Conservation (phyloP, 2,113 vertebrate species). For the Chrysochloris asiatica region DNA sequence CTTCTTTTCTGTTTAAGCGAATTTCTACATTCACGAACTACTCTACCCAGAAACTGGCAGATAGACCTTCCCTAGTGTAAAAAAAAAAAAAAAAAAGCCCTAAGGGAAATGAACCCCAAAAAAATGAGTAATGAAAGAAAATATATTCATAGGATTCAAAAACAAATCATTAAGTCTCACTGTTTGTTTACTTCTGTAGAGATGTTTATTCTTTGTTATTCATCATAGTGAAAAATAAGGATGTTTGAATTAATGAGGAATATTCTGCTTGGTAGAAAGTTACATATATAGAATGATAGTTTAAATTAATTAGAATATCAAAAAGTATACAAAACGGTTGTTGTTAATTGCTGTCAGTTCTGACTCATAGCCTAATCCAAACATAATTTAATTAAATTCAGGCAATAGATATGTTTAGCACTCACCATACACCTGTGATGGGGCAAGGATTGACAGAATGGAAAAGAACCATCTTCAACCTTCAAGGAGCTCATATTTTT, state of each 20-base stretch:
- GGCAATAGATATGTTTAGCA: neutral
- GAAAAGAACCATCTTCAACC: neutral
- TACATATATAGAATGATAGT: neutral
- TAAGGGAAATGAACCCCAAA: slow-evolving; percentile 18
- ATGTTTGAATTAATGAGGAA: neutral
- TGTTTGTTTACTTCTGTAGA: neutral
- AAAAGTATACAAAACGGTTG: neutral
- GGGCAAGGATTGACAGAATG: neutral
- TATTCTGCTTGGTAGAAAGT: neutral
- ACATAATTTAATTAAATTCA: neutral
- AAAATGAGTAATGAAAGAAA: slow-evolving; percentile 34
- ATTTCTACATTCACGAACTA: slow-evolving; percentile 26
- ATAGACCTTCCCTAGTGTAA: neutral
- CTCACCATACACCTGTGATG: rapidly evolving
- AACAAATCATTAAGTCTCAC: neutral
- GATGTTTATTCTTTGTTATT: neutral
- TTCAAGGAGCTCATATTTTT: neutral
- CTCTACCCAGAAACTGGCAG: slow-evolving; percentile 3
- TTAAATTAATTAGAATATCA: slow-evolving; percentile 8
- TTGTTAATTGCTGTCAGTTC: no score
- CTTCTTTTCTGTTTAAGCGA: slow-evolving; percentile 28
- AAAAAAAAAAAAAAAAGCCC: neutral
- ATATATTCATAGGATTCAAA: slow-evolving; percentile 44
- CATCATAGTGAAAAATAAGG: slow-evolving; percentile 12
- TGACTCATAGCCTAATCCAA: no score